A percentile compares a stretch with the other conserved stretches of the same genome.
Evolutionary conservation across 1,140 invertebrate species (phyloP).

Genomic region (Microvelia longipes): DNA sequence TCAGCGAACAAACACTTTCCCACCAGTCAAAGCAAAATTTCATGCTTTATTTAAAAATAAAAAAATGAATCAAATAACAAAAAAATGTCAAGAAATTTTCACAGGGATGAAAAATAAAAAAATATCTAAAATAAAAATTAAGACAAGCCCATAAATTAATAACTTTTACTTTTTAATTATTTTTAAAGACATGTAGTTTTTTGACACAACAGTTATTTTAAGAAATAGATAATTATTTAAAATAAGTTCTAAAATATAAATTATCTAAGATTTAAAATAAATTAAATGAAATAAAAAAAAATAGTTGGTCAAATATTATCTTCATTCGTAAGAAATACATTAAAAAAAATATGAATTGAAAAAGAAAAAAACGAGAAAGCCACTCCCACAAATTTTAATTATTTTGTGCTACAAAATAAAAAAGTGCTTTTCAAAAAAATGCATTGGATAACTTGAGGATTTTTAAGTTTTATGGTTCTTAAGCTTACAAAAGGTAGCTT

Average conservation of each 20-base stretch:
- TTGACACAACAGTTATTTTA: neutral
- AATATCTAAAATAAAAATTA: no score
- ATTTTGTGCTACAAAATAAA: neutral
- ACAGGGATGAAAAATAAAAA: no score
- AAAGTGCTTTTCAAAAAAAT: no score
- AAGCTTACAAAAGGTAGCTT: no score
- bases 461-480: neutral
- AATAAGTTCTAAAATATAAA: slow-evolving; percentile 49
- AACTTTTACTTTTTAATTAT: neutral
- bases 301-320: no score
- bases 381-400: neutral
- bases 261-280: slow-evolving; percentile 72
- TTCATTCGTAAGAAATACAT: neutral
- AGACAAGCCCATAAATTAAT: no score
- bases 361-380: neutral
- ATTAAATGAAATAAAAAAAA: slow-evolving; percentile 37
- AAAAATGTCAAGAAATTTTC: no score
- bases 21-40: no score
- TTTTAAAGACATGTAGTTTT: neutral
- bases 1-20: no score
- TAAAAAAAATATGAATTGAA: neutral
- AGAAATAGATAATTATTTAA: neutral
- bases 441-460: no score
- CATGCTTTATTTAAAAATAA: no score
- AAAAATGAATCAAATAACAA: no score